phyloP scores from a whole-genome alignment of 2,113 vertebrate species.

The Eudyptes chrysolophus region DNA sequence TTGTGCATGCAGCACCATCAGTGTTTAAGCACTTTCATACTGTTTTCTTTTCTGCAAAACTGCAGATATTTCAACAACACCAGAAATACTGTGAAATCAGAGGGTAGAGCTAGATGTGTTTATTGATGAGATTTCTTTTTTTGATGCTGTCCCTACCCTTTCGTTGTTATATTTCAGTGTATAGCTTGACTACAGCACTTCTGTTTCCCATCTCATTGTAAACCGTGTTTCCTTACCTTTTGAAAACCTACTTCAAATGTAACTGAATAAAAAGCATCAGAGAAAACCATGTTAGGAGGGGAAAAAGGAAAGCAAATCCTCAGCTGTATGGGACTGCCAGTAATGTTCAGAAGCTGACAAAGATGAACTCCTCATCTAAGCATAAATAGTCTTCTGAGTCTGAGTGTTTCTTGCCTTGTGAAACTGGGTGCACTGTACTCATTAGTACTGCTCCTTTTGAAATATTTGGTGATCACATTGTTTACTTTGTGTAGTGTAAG shows the following conservation, averaged over 20 bases:
- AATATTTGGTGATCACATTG: background rate
- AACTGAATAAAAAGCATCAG: background rate
- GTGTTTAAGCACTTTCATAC: background rate
- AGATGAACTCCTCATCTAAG: background rate
- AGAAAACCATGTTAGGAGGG: background rate
- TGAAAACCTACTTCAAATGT: constrained; percentile 12
- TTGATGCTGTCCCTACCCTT: background rate
- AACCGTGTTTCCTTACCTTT: background rate
- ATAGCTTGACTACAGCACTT: background rate
- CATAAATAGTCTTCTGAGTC: background rate
- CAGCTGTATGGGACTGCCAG: background rate
- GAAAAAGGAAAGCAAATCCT: background rate
- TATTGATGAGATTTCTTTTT: background rate
- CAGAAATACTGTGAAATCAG: background rate
- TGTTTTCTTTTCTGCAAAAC: background rate
- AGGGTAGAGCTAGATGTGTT: background rate
- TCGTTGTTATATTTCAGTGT: background rate
- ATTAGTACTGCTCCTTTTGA: background rate
- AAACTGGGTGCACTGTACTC: background rate
- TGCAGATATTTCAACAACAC: background rate
- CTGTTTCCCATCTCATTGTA: background rate
- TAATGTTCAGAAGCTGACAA: background rate
- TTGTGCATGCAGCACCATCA: fast-evolving
- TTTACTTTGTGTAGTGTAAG: background rate
- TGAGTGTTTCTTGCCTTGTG: background rate